phyloP scores from a whole-genome alignment of 2,888 invertebrate genomes.

The Aquatica leii region DNA sequence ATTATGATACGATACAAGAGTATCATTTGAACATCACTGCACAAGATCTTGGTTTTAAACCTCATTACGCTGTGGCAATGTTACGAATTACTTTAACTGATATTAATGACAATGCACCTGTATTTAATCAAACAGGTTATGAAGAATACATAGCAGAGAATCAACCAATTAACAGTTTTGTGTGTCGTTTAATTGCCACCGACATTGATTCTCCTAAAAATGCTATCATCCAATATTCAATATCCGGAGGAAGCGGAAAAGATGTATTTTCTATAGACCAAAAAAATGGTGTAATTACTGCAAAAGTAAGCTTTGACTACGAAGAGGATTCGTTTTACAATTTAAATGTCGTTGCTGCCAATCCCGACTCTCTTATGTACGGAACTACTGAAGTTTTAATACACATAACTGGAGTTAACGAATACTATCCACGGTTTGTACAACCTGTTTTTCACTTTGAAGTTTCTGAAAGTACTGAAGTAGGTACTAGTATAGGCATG shows the following conservation, averaged over 20 bases:
- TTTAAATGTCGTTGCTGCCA: constrained; percentile 82
- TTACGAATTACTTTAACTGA: constrained; percentile 88
- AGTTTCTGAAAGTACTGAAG: constrained; percentile 89
- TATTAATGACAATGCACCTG: constrained; percentile 92
- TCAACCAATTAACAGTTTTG: constrained; percentile 75
- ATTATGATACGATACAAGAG: constrained; percentile 86
- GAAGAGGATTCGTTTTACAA: constrained; percentile 81
- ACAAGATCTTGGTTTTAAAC: constrained; percentile 83
- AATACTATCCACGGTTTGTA: constrained; percentile 86
- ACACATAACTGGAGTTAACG: constrained; percentile 85
- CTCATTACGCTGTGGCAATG: constrained; percentile 78
- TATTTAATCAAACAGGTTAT: constrained; percentile 80
- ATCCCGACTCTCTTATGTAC: constrained; percentile 85
- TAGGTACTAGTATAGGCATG: constrained; percentile 84
- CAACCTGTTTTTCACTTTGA: constrained; percentile 92
- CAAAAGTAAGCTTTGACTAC: constrained; percentile 83
- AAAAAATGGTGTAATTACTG: constrained; percentile 78
- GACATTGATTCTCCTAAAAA: constrained; percentile 91
- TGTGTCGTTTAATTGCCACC: constrained; percentile 77
- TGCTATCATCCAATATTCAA: constrained; percentile 83
- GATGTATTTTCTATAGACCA: constrained; percentile 80
- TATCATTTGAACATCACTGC: constrained; percentile 90
- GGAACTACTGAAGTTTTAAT: constrained; percentile 77
- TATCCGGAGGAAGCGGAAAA: constrained; percentile 78
- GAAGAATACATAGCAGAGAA: constrained; percentile 86